Evolutionary conservation across 1,140 invertebrate genomes (phyloP), one percentile per base, ranked within the genome.

Genomic region (Megalonaias nervosa): DNA sequence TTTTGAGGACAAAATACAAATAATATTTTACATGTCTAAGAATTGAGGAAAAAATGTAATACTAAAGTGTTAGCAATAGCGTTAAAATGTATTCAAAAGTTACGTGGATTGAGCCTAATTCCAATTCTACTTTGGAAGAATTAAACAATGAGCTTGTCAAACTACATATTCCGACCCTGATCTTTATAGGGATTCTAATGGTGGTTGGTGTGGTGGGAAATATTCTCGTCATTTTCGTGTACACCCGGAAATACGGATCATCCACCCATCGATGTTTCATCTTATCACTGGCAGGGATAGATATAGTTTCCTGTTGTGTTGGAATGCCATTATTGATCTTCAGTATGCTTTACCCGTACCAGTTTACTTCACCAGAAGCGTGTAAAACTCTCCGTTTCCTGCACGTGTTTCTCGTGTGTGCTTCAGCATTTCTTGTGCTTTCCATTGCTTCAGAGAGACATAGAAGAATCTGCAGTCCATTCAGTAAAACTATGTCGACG

Each of bases 171-270:
- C 74, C 74, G 4, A 61, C 66, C 26, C 62, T 75, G n/a, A 60
- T 70, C 1, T 69, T 75, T 48, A 69, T 75, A 64, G 67, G 23
- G 19, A 16, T 82, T 31, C 68, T 85, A 21, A 83, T 83, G 76
- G 69, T 81, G 6, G 23, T 79, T 55, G 84, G 84, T 12, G 71
- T 81, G 38, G 59, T 82, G 13, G 84, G 84, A 19, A 85, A 85
- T 56, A 58, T 68, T 0, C 64, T 85, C 17, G 84, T 85, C 17
- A 67, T 83, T 12, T 83, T 81, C 70, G 74, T 85, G 4, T 83
- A 85, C 73, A 71, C 71, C 12, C 69, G 65, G 16, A 79, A 80
- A 65, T 75, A 75, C 31, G 67, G 70, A 19, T 62, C 74, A 15
- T 75, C 74, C 21, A 75, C 74, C 6, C 70, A 75, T 67, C 66